These are phyloP conservation scores for Pristiophorus japonicus DNA, from an alignment of 2,113 vertebrate genomes.

Conservation along the genomic window DNA sequence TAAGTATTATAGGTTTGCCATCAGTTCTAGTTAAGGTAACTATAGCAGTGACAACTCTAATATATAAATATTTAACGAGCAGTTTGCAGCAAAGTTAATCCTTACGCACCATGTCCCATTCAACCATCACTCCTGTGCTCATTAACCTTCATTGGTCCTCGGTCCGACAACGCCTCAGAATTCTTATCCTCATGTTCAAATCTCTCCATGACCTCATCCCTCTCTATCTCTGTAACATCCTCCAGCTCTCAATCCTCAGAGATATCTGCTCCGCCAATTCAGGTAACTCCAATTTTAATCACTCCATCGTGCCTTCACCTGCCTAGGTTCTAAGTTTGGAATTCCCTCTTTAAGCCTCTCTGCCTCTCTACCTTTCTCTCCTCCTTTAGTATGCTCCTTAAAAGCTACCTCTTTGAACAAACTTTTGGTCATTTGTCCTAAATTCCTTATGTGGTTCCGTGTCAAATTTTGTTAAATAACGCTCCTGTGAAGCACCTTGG, in stretches of 20 bases:
- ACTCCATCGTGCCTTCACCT: too few relatives aligned
- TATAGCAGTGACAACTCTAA: not conserved
- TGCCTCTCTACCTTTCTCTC: too few relatives aligned
- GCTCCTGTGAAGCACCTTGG: not conserved
- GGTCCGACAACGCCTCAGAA: not conserved
- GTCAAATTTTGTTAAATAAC: not conserved
- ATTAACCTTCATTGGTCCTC: not conserved
- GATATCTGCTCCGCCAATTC: too few relatives aligned
- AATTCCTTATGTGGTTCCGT: not conserved
- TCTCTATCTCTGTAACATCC: too few relatives aligned
- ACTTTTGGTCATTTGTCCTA: too few relatives aligned
- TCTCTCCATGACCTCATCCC: too few relatives aligned
- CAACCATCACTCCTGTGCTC: not conserved
- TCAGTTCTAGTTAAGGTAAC: not conserved
- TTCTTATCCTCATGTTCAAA: not conserved
- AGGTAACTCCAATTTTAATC: too few relatives aligned
- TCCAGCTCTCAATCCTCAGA: too few relatives aligned
- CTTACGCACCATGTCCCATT: not conserved
- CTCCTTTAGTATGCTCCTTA: too few relatives aligned
- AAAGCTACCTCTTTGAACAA: too few relatives aligned
- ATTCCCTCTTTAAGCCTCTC: too few relatives aligned
- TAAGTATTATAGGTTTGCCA: not conserved
- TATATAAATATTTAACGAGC: not conserved
- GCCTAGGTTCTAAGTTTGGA: too few relatives aligned
- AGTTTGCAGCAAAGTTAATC: not conserved